Evolutionary conservation across 2,888 invertebrate species (phyloP).

Genomic region (Tryphoninae sp.): DNA sequence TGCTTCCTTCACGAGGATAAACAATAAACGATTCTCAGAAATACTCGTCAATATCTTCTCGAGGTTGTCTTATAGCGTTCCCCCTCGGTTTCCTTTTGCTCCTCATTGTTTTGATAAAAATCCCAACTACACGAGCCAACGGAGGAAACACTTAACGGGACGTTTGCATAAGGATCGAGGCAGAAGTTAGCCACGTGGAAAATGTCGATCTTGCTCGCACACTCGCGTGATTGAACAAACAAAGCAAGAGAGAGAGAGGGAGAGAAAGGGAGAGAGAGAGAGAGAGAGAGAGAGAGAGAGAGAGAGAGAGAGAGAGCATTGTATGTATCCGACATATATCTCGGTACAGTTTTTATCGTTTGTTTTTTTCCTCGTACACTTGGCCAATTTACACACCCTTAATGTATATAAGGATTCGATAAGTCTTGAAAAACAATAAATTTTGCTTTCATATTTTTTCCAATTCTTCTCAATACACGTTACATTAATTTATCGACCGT

Average conservation of each 20-base stretch:
- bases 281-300: constrained; percentile 26
- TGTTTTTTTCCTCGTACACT: constrained; percentile 10
- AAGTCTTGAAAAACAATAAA: background rate
- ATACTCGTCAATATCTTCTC: constrained; percentile 9
- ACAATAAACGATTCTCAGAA: constrained; percentile 17
- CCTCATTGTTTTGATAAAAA: constrained; percentile 42
- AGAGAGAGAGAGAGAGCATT: too few relatives aligned
- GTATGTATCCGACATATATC: background rate
- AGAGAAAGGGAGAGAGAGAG: constrained; percentile 16
- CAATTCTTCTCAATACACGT: too few relatives aligned
- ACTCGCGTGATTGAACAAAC: constrained; percentile 47
- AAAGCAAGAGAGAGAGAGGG: constrained; percentile 25
- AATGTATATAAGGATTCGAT: background rate
- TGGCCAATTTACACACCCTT: background rate
- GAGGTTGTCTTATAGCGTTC: background rate
- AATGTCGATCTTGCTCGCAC: constrained; percentile 37
- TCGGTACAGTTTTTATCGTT: constrained; percentile 7
- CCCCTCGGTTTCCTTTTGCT: background rate
- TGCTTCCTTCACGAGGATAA: background rate
- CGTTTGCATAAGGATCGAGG: constrained; percentile 38
- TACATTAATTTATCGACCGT: too few relatives aligned
- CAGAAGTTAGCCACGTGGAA: constrained; percentile 45
- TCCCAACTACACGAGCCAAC: constrained; percentile 19
- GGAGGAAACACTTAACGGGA: constrained; percentile 47
- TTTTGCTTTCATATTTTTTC: too few relatives aligned